Percentiles rank a stretch among this genome's conserved stretches.
Conservation (phyloP, 1,140 invertebrate species). For the Charaxes varanes region DNA sequence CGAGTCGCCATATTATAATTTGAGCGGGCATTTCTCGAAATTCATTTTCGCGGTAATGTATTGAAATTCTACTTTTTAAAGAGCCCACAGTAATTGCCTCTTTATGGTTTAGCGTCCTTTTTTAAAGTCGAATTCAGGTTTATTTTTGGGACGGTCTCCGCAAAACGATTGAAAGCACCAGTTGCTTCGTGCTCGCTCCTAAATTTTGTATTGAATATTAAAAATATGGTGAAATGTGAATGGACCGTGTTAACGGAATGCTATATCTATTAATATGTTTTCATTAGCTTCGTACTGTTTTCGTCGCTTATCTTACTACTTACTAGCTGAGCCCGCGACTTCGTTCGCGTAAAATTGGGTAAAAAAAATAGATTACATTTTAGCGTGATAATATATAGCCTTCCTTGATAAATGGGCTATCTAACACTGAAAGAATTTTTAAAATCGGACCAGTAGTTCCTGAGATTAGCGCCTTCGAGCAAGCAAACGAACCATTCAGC, state of each 20-base stretch:
- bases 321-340: too few relatives aligned
- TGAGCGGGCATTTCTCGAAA: conserved; percentile 27
- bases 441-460: too few relatives aligned
- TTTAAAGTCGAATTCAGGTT: conserved; percentile 11
- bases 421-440: too few relatives aligned
- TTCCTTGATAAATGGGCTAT: too few relatives aligned
- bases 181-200: conserved; percentile 12
- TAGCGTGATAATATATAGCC: too few relatives aligned
- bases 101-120: conserved; percentile 18
- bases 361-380: too few relatives aligned
- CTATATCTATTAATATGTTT: conserved; percentile 1
- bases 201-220: conserved; percentile 13
- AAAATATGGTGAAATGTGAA: too few relatives aligned
- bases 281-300: too few relatives aligned
- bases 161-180: conserved; percentile 12
- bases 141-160: conserved; percentile 11
- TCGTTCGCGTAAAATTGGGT: too few relatives aligned
- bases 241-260: neutral
- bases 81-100: conserved; percentile 23
- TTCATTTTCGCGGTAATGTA: conserved; percentile 25
- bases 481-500: too few relatives aligned
- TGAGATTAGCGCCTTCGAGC: too few relatives aligned
- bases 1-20: conserved; percentile 47
- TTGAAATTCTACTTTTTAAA: conserved; percentile 27
- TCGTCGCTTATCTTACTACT: too few relatives aligned